phyloP scores from a whole-genome alignment of 2,888 invertebrate species.

The Ennomos fuscantarius region DNA sequence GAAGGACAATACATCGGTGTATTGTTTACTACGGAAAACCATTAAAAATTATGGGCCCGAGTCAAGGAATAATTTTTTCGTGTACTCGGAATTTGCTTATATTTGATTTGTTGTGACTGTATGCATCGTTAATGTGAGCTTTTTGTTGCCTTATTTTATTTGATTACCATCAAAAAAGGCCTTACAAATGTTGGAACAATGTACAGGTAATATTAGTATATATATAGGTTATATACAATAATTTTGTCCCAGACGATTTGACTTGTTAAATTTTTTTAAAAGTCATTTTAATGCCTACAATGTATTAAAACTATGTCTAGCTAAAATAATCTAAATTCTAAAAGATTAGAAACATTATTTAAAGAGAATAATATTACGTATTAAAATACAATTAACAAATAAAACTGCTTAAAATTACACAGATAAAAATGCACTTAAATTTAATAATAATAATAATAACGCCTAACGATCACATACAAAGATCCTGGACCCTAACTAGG shows the following conservation, averaged over 20 bases:
- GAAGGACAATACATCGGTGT: constrained; percentile 59
- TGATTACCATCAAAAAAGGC: constrained; percentile 35
- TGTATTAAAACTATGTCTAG: no score
- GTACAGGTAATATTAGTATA: constrained; percentile 21
- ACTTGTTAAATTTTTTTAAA: no score
- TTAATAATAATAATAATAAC: no score
- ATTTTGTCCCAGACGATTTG: no score
- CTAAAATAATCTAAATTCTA: no score
- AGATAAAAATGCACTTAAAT: no score
- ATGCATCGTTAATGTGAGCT: constrained; percentile 46
- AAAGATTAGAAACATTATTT: no score
- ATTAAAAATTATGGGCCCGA: constrained; percentile 72
- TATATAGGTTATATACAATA: no score
- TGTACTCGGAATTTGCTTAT: constrained; percentile 61
- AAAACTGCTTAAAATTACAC: not conserved
- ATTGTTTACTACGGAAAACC: constrained; percentile 76
- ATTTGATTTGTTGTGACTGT: constrained; percentile 42
- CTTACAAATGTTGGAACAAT: constrained; percentile 21
- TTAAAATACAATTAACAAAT: not conserved
- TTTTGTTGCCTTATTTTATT: constrained; percentile 46
- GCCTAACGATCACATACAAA: no score
- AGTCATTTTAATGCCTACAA: no score
- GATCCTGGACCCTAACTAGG: no score
- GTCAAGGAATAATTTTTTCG: constrained; percentile 55
- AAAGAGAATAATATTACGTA: constrained; percentile 35